Percentiles rank a stretch among this genome's conserved stretches.
phyloP scores from a whole-genome alignment of 2,797 vertebrate genomes.

The Spizella passerina region DNA sequence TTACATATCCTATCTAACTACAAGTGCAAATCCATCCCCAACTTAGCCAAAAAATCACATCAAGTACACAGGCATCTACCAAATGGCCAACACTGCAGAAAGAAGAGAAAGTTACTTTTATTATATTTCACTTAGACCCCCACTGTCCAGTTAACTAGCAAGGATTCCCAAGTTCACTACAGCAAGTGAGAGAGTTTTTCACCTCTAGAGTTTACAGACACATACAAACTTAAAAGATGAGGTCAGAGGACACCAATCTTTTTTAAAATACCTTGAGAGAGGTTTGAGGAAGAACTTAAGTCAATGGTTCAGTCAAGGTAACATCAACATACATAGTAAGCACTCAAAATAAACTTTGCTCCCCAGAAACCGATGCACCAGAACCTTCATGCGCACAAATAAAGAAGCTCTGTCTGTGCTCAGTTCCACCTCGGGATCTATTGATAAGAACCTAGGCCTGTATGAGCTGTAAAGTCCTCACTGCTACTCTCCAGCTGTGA shows the following conservation, averaged over 20 bases:
- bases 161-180: background rate
- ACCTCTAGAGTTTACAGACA: background rate
- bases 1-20: background rate
- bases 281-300: background rate
- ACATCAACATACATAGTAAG: background rate
- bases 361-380: background rate
- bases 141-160: background rate
- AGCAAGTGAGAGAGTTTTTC: background rate
- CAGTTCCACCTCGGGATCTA: background rate
- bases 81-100: background rate
- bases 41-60: background rate
- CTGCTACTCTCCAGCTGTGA: background rate
- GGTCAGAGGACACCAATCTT: background rate
- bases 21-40: background rate
- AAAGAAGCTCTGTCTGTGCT: background rate
- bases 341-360: background rate
- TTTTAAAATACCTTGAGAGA: slow-evolving; percentile 4
- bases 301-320: background rate
- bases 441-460: background rate
- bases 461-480: background rate
- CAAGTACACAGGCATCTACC: background rate
- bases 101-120: background rate
- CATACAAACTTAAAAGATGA: background rate
- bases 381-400: background rate
- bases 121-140: too few species aligned